Conservation (phyloP, 1,140 invertebrate species). For the Cheumatopsyche charites region DNA sequence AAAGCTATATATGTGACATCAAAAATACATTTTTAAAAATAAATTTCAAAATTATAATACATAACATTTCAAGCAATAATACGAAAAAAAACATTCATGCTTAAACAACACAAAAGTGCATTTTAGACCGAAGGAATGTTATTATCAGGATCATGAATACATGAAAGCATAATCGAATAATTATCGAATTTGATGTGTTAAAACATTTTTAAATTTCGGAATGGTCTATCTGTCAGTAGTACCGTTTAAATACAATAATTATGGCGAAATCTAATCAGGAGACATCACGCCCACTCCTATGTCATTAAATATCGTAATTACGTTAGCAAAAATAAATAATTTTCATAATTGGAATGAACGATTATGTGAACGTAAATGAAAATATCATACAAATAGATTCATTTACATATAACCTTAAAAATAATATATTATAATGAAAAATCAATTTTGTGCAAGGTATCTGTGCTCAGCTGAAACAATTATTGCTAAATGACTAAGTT, state of each 20-base stretch:
- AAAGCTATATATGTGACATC: slow-evolving; percentile 14
- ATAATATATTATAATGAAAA: slow-evolving; percentile 1
- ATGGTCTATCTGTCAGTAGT: slow-evolving; percentile 27
- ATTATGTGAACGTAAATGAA: slow-evolving; percentile 31
- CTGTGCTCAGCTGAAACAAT: not conserved
- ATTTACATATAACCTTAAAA: not conserved
- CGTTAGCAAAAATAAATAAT: slow-evolving; percentile 37
- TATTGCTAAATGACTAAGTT: slow-evolving; percentile 20
- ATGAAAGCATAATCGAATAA: not conserved
- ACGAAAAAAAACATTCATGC: slow-evolving; percentile 46
- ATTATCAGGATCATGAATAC: slow-evolving; percentile 24
- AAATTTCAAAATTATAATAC: slow-evolving; percentile 23
- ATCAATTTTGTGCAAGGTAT: slow-evolving; percentile 5
- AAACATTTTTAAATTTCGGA: slow-evolving; percentile 7
- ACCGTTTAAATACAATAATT: slow-evolving; percentile 39
- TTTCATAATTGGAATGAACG: slow-evolving; percentile 41
- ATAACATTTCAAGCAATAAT: slow-evolving; percentile 39
- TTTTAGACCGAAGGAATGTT: slow-evolving; percentile 46
- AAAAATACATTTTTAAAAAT: slow-evolving; percentile 24
- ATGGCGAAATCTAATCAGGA: slow-evolving; percentile 32
- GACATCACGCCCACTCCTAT: not conserved
- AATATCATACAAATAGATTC: slow-evolving; percentile 6
- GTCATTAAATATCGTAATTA: not conserved
- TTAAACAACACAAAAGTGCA: slow-evolving; percentile 46
- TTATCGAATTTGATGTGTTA: not conserved